These are phyloP conservation scores for Leptinotarsa undecemlineata DNA, from an alignment of 1,140 invertebrate genomes.

Conservation along the genomic window DNA sequence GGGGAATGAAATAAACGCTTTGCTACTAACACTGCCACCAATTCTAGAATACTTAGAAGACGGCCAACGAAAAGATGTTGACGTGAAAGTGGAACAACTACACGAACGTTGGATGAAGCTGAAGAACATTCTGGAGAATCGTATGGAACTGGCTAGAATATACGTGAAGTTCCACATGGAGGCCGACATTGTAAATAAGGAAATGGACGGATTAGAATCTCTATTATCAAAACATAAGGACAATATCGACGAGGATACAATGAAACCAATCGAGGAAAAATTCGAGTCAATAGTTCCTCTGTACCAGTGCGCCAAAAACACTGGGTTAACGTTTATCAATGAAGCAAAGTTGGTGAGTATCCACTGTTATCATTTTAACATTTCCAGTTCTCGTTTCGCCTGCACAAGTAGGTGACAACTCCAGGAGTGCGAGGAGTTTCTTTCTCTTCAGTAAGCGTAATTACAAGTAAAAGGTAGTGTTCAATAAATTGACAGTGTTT, in stretches of 20 bases:
- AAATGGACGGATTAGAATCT: conserved; percentile 69
- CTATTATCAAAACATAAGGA: conserved; percentile 57
- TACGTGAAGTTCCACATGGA: conserved; percentile 77
- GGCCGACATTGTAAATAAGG: conserved; percentile 67
- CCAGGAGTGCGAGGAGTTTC: too few relatives aligned
- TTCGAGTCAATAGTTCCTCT: conserved; percentile 66
- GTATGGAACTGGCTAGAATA: conserved; percentile 66
- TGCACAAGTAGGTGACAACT: too few relatives aligned
- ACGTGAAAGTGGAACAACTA: conserved; percentile 65
- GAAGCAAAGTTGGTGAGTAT: conserved; percentile 63
- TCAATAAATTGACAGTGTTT: too few relatives aligned
- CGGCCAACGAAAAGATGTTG: conserved; percentile 65
- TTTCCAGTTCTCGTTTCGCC: too few relatives aligned
- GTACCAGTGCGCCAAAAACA: conserved; percentile 63
- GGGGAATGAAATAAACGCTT: conserved; percentile 67
- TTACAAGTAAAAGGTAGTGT: too few relatives aligned
- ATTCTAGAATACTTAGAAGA: conserved; percentile 71
- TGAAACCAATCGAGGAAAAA: conserved; percentile 63
- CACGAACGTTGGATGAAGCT: conserved; percentile 68
- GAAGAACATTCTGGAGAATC: conserved; percentile 65
- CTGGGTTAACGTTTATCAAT: conserved; percentile 71
- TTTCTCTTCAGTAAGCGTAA: too few relatives aligned
- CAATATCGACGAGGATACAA: conserved; percentile 59
- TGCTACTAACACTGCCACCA: conserved; percentile 66
- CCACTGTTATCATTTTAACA: too few relatives aligned